Conservation (phyloP, 1,140 invertebrate genomes). For the Nymphalis io region DNA sequence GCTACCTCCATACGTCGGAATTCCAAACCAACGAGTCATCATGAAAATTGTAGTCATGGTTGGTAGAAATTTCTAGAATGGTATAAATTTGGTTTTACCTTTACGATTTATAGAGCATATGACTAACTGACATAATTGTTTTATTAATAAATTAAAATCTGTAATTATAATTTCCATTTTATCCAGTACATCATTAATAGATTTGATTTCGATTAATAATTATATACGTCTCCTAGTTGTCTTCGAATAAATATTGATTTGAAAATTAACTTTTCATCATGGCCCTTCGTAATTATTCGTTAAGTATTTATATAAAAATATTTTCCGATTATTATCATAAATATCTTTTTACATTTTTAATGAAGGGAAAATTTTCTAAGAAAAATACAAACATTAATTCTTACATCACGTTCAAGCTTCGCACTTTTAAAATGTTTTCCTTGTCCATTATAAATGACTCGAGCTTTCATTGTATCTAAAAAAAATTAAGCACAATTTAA, state of each 20-base stretch:
- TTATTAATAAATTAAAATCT: neutral
- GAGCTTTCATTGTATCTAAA: conserved; percentile 9
- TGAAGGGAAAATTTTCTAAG: neutral
- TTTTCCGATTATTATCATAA: neutral
- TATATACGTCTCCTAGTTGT: no score
- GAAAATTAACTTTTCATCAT: no score
- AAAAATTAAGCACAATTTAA: neutral
- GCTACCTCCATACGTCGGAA: conserved; percentile 45
- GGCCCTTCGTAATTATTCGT: neutral
- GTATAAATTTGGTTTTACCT: neutral
- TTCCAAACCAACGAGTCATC: conserved; percentile 43
- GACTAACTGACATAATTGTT: neutral
- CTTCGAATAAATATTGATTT: no score
- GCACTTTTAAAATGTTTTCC: neutral
- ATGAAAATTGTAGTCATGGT: conserved; percentile 37
- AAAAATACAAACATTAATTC: neutral
- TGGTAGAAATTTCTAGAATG: conserved; percentile 45
- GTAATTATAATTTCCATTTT: neutral
- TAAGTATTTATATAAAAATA: neutral
- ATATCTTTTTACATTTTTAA: neutral
- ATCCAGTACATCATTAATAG: no score
- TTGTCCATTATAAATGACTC: neutral
- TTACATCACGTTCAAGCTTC: conserved; percentile 10
- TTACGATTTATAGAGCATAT: neutral
- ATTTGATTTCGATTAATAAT: no score